Evolutionary conservation across 2,797 vertebrate genomes (phyloP).

Genomic region (Epinephelus awoara): DNA sequence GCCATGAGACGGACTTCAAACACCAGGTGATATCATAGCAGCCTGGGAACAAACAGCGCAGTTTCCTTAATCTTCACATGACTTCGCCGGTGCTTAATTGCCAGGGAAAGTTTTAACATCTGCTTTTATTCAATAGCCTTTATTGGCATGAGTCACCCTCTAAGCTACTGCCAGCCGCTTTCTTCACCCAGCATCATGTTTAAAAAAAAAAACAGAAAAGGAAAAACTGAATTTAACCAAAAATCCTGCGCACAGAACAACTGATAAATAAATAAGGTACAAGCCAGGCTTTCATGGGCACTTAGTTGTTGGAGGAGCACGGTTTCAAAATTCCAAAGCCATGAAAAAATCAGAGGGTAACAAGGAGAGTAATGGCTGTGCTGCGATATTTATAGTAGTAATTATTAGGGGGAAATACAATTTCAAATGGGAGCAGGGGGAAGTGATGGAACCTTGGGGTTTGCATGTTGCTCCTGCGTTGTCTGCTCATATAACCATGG

Average conservation of each 20-base stretch:
- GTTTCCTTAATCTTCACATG: constrained; percentile 76
- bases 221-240: constrained; percentile 58
- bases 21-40: constrained; percentile 81
- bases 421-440: constrained; percentile 40
- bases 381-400: constrained; percentile 68
- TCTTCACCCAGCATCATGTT: constrained; percentile 60
- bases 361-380: constrained; percentile 46
- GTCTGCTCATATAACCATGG: constrained; percentile 21
- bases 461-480: constrained; percentile 53
- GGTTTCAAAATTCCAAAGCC: constrained; percentile 57
- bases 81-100: constrained; percentile 73
- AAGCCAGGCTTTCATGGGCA: constrained; percentile 47
- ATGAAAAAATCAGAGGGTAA: constrained; percentile 61
- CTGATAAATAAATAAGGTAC: constrained; percentile 66
- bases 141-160: constrained; percentile 82
- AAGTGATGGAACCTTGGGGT: constrained; percentile 54
- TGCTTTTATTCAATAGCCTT: constrained; percentile 83
- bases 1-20: constrained; percentile 69
- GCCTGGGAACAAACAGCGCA: constrained; percentile 67
- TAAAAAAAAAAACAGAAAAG: constrained; percentile 22
- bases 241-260: constrained; percentile 47
- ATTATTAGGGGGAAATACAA: constrained; percentile 70
- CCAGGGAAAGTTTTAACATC: constrained; percentile 80
- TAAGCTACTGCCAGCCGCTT: constrained; percentile 74
- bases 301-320: constrained; percentile 54